Conservation (phyloP, 1,140 invertebrate genomes). For the Lucilia cuprina region DNA sequence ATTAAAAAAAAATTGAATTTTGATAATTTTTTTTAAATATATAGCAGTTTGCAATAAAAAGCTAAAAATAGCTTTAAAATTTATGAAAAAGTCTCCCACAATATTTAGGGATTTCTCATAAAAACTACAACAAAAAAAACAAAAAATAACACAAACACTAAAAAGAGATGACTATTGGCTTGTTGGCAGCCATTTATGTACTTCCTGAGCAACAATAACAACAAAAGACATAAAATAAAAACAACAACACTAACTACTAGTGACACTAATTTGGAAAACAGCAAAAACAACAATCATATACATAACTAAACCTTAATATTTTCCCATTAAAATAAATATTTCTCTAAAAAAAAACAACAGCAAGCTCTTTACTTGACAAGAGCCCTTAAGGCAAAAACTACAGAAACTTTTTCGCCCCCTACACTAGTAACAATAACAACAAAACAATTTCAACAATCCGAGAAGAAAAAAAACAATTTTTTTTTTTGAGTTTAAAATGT, state of each 20-base stretch:
- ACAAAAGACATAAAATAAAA: background rate
- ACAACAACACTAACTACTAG: background rate
- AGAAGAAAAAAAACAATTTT: conserved; percentile 3
- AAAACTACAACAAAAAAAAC: too few species aligned
- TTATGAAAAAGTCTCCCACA: too few species aligned
- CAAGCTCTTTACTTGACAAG: background rate
- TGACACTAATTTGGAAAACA: background rate
- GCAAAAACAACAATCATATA: background rate
- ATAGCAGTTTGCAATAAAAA: too few species aligned
- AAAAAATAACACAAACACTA: background rate
- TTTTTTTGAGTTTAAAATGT: conserved; percentile 1
- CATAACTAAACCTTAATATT: background rate
- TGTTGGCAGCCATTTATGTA: background rate
- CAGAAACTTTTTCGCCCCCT: background rate
- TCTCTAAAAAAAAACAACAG: background rate
- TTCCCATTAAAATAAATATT: background rate
- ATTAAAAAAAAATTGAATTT: too few species aligned
- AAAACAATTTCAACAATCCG: background rate
- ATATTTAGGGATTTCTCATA: too few species aligned
- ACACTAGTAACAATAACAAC: conserved; percentile 29
- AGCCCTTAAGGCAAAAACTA: background rate
- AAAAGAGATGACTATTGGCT: background rate
- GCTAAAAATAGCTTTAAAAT: too few species aligned
- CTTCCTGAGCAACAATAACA: background rate
- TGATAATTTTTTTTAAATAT: too few species aligned